phyloP scores from a whole-genome alignment of 92 coral and sea anemone genomes.

The Phenganax stokvisi region DNA sequence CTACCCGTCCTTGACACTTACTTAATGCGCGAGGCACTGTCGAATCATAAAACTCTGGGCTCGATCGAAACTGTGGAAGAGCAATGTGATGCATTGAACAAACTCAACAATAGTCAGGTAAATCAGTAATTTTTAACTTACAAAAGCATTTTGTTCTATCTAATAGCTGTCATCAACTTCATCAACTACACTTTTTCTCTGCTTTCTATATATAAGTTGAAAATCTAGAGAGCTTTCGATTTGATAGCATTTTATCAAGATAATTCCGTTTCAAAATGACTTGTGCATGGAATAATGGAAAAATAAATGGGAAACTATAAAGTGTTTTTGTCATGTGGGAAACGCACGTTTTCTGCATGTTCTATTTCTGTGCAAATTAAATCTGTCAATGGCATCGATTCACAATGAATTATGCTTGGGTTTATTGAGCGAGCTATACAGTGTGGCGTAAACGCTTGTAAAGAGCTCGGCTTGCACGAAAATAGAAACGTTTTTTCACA shows the following conservation, averaged over 20 bases:
- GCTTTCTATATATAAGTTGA: conserved; percentile 2
- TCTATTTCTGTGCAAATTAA: neutral
- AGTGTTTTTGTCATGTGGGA: neutral
- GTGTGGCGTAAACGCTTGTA: neutral
- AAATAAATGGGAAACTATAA: neutral
- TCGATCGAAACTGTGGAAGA: conserved; percentile 84
- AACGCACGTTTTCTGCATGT: neutral
- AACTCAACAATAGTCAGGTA: conserved; percentile 75
- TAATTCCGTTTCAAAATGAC: neutral
- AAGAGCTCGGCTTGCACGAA: neutral
- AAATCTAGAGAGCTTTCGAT: neutral
- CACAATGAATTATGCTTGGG: neutral
- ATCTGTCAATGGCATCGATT: neutral
- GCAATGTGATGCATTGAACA: conserved; percentile 80
- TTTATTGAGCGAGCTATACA: neutral
- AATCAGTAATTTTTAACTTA: conserved; percentile 13
- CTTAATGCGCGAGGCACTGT: conserved; percentile 61
- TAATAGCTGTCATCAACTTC: conserved; percentile 8
- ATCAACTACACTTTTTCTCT: neutral
- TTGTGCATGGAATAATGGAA: neutral
- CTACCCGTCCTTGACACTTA: conserved; percentile 85
- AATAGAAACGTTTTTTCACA: neutral
- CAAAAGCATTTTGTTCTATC: conserved; percentile 26
- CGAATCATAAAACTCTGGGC: conserved; percentile 60
- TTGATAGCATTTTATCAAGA: neutral